phyloP scores from a whole-genome alignment of 1,140 invertebrate genomes.

The Drosophila sproati region DNA sequence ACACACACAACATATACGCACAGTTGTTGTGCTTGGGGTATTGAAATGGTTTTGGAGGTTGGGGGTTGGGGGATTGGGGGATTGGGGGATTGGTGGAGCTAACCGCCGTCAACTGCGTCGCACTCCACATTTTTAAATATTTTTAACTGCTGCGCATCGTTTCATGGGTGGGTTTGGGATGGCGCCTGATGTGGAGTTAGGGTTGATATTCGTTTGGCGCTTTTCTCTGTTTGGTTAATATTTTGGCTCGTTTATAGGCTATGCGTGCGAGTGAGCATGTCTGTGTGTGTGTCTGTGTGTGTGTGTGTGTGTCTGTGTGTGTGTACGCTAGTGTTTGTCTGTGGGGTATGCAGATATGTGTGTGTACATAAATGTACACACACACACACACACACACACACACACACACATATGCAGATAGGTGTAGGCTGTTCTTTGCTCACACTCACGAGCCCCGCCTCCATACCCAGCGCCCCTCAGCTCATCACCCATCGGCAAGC shows the following conservation, averaged over 20 bases:
- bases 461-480: background rate
- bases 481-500: background rate
- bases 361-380: background rate
- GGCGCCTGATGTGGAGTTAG: background rate
- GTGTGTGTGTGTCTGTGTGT: constrained; percentile 20
- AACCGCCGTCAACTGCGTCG: constrained; percentile 34
- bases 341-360: background rate
- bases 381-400: constrained; percentile 6
- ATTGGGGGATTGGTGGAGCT: constrained; percentile 6
- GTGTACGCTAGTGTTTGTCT: constrained; percentile 53
- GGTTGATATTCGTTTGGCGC: constrained; percentile 60
- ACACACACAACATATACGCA: constrained; percentile 40
- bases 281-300: constrained; percentile 23
- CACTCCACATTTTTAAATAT: constrained; percentile 77
- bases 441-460: constrained; percentile 1
- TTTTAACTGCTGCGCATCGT: constrained; percentile 74
- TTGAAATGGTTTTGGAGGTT: background rate
- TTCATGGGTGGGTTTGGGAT: constrained; percentile 22
- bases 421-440: constrained; percentile 40
- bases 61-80: background rate
- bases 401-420: constrained; percentile 12
- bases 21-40: constrained; percentile 22
- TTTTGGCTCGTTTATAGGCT: constrained; percentile 61
- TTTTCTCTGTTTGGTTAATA: constrained; percentile 78
- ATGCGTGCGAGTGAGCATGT: constrained; percentile 19